phyloP scores from a whole-genome alignment of 2,797 vertebrate genomes.

The Margarornis squamiger region DNA sequence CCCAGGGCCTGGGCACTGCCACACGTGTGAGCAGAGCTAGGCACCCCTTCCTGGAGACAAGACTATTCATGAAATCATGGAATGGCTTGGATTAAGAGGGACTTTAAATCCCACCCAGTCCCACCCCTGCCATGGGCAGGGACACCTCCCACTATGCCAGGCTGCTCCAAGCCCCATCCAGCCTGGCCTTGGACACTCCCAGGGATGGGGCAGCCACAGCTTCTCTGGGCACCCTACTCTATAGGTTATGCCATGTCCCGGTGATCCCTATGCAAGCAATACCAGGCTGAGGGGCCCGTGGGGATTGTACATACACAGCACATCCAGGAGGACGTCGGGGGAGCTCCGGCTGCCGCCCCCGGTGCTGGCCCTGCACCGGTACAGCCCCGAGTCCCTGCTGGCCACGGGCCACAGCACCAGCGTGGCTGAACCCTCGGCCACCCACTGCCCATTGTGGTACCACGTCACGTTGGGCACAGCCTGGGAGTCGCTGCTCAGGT shows the following conservation, averaged over 20 bases:
- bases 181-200: background rate
- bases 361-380: slow-evolving; percentile 39
- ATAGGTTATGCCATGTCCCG: no score
- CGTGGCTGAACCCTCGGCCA: background rate
- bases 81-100: no score
- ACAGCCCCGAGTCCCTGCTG: slow-evolving; percentile 50
- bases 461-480: slow-evolving; percentile 56
- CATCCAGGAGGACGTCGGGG: background rate
- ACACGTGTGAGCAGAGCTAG: background rate
- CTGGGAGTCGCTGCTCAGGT: background rate
- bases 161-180: background rate
- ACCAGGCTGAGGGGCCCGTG: background rate
- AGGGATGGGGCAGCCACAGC: background rate
- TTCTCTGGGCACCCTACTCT: background rate
- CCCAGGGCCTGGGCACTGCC: background rate
- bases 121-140: background rate
- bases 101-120: background rate
- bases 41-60: no score
- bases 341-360: slow-evolving; percentile 18
- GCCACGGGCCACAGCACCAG: background rate
- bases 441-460: slow-evolving; percentile 62
- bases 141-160: background rate
- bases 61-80: no score
- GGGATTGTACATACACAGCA: slow-evolving; percentile 67
- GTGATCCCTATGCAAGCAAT: no score